Base-by-base conservation (phyloP, 2,113 vertebrate species). In the Melanotaenia duboulayi region DNA sequence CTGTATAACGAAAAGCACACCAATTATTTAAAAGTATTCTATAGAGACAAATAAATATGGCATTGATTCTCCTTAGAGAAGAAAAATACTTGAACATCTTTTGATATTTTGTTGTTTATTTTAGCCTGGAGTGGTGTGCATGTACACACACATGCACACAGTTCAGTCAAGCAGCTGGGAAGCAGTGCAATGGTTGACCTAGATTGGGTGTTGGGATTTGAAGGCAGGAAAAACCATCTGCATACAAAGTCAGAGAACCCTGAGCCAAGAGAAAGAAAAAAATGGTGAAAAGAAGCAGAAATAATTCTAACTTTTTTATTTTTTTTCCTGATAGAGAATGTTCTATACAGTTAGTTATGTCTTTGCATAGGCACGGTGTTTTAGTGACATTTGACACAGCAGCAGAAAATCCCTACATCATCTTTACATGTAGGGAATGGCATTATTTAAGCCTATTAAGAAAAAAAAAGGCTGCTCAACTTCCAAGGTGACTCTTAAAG, bases 111-210 rank as follows among this genome's bases (percentile, higher is more conserved):
- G 9, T 65, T 82, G 20, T 77, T 35, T 69, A 57, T 74, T 62
- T 17, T 74, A 81, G 85, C 85, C 78, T 71, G 49, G 40, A 76
- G 85, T 32, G 0, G 12, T 56, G 35, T 73, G 60, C 56, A 85
- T 62, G 66, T 7, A 77, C 48, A 25, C 44, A 71, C 40, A 60
- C 19, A 74, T 55, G 59, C 71, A 65, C 73, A 61, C 56, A 77
- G 59, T 75, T 82, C 83, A 87, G 82, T 80, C 65, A 89, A 71
- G 78, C 67, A 76, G 82, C 74, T 69, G 78, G 64, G 79, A 86
- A 77, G 78, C 67, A 74, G 65, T 14, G 69, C 87, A 80, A 87
- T 89, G 85, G 85, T 80, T 91, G 91, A 91, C 90, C 90, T 91
- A 92, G 86, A 91, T 92, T 81, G 82, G 83, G 52, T 62, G 65